Conservation (phyloP, 30 jellyfish, hydroid and myxozoan species). For the Mastigias papua region DNA sequence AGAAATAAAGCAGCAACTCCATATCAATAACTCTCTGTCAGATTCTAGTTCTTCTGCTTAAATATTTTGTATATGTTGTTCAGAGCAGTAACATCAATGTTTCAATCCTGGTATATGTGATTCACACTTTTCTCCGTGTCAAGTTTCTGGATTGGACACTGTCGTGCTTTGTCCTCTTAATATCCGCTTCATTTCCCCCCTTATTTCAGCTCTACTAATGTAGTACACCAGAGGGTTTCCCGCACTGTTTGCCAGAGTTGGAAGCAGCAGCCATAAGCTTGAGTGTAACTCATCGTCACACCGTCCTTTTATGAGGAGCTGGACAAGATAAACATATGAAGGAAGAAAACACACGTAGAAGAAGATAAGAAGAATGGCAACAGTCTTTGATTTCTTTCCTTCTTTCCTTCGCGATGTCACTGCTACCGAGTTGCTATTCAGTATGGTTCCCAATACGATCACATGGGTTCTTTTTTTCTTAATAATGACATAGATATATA, state of each 20-base stretch:
- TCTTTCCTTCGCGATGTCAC: background rate
- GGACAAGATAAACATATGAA: constrained; percentile 7
- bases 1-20: too few species aligned
- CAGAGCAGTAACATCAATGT: background rate
- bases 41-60: too few species aligned
- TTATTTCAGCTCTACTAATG: constrained; percentile 8
- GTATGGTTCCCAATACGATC: background rate
- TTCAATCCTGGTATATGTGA: background rate
- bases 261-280: background rate
- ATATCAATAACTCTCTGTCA: too few species aligned
- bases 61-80: too few species aligned
- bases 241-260: constrained; percentile 1
- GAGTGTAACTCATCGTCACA: background rate
- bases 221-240: constrained; percentile 12
- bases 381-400: constrained; percentile 7
- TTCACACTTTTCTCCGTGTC: background rate
- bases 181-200: constrained; percentile 10
- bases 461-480: background rate
- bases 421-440: background rate
- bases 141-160: background rate
- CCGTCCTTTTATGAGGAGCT: background rate
- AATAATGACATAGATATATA: background rate
- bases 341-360: constrained; percentile 25
- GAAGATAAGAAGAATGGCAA: constrained; percentile 8
- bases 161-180: background rate